A percentile compares a stretch with the other conserved stretches of the same genome.
Conservation (phyloP, 1,140 invertebrate genomes). For the Zaprionus kolodkinae region DNA sequence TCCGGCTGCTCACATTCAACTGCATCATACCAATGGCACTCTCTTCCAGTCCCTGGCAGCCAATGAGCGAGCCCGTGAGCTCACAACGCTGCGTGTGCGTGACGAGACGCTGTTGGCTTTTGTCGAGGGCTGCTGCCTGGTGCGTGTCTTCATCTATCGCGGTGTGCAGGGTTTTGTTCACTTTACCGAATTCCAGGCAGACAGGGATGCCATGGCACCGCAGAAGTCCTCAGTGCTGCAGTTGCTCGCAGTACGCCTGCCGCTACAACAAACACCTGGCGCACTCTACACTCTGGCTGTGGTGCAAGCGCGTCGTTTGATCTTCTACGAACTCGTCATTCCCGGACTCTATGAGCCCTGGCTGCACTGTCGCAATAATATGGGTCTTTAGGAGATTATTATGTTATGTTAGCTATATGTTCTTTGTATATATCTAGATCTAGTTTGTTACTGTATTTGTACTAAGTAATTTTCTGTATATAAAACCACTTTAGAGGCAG, state of each 20-base stretch:
- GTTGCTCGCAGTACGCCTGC: slow-evolving; percentile 43
- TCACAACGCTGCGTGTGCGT: slow-evolving; percentile 59
- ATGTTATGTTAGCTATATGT: neutral
- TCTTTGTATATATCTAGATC: neutral
- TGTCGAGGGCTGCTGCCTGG: slow-evolving; percentile 63
- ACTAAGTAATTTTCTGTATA: too few species aligned
- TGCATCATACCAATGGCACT: slow-evolving; percentile 63
- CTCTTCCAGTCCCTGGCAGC: slow-evolving; percentile 71
- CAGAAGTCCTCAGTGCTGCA: slow-evolving; percentile 42
- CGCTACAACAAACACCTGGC: slow-evolving; percentile 44
- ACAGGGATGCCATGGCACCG: neutral
- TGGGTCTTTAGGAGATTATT: neutral
- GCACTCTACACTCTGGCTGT: slow-evolving; percentile 50
- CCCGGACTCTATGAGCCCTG: slow-evolving; percentile 60
- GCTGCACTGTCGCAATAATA: slow-evolving; percentile 38
- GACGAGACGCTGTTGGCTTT: slow-evolving; percentile 75
- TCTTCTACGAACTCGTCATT: slow-evolving; percentile 64
- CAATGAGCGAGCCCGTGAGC: slow-evolving; percentile 46
- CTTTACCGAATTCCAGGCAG: slow-evolving; percentile 49
- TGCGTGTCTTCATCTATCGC: slow-evolving; percentile 70
- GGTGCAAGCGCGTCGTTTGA: slow-evolving; percentile 37
- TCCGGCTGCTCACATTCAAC: slow-evolving; percentile 55
- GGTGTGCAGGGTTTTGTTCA: slow-evolving; percentile 76
- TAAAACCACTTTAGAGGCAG: too few species aligned
- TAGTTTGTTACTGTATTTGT: neutral